Base-by-base conservation (phyloP, 1,140 invertebrate genomes). In the Amphibalanus amphitrite region DNA sequence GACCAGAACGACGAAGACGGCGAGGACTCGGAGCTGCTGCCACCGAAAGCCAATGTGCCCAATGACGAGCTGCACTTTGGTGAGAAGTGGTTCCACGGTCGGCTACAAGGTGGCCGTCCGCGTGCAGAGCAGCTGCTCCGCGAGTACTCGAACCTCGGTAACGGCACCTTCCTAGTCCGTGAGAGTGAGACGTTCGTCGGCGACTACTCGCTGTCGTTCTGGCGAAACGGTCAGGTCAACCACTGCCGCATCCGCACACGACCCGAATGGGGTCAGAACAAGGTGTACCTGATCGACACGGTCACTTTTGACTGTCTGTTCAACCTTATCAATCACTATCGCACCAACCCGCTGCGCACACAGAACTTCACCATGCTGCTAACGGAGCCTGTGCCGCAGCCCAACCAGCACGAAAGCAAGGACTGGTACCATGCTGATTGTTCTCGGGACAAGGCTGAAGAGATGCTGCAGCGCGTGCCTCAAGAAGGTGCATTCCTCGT, bases 151-250 rank as follows among this genome's bases (percentile, higher is more conserved):
- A 83, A 92, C 80, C 83, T 97, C 25, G 94, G 94, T 0, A 93
- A 97, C 80, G 95, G 95, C 0, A 95, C 93, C 3, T 98, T 98
- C 81, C 83, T 98, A 25, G 95, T 98, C 0, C 82, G 95, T 72
- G 90, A 95, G 75, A 95, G 93, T 79, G 93, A 95, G 33, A 97
- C 94, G 0, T 98, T 97, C 82, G 91, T 96, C 28, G 95, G 95
- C 0, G 94, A 97, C 81, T 97, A 95, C 79, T 93, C 93, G 71
- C 80, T 98, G 3, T 97, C 93, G 0, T 97, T 98, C 81, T 96
- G 91, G 86, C 81, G 75, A 20, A 87, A 92, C 77, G 89, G 88
- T 28, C 88, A 89, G 78, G 90, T 92, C 0, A 93, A 95, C 81
- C 95, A 98, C 80, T 96, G 93, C 79, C 85, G 93, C 67, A 97